These are phyloP conservation scores for Xestia c-nigrum DNA, from an alignment of 2,888 invertebrate species.

Conservation along the genomic window DNA sequence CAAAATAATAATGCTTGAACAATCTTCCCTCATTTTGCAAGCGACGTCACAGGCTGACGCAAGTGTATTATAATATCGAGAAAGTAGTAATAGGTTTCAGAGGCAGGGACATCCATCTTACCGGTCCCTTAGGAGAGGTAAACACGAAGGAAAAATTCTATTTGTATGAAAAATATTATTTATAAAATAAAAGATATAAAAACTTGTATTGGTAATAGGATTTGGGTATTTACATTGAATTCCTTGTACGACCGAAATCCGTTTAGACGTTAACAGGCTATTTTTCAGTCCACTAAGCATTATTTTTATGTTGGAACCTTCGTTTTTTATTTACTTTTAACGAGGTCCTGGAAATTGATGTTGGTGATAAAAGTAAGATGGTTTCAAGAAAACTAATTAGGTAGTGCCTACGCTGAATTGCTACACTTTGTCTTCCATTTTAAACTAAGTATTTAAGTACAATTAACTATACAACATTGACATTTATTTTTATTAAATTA, in stretches of 20 bases:
- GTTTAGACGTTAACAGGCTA: constrained; percentile 47
- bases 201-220: constrained; percentile 47
- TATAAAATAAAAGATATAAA: constrained; percentile 40
- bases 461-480: not conserved
- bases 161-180: constrained; percentile 50
- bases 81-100: constrained; percentile 44
- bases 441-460: constrained; percentile 14
- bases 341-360: constrained; percentile 40
- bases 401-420: constrained; percentile 18
- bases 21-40: constrained; percentile 11
- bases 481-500: not conserved
- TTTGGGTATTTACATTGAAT: constrained; percentile 51
- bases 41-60: constrained; percentile 3
- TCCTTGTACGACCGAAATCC: constrained; percentile 39
- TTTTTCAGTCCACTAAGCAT: constrained; percentile 46
- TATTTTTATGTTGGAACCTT: constrained; percentile 43
- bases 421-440: constrained; percentile 20
- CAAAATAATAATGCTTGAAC: not conserved
- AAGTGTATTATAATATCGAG: constrained; percentile 58
- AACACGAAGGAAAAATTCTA: constrained; percentile 54
- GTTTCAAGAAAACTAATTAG: constrained; percentile 45
- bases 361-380: constrained; percentile 34
- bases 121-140: constrained; percentile 57
- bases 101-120: constrained; percentile 61
- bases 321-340: constrained; percentile 48